phyloP scores from a whole-genome alignment of 1,140 invertebrate species.

The Drosophila orosa region DNA sequence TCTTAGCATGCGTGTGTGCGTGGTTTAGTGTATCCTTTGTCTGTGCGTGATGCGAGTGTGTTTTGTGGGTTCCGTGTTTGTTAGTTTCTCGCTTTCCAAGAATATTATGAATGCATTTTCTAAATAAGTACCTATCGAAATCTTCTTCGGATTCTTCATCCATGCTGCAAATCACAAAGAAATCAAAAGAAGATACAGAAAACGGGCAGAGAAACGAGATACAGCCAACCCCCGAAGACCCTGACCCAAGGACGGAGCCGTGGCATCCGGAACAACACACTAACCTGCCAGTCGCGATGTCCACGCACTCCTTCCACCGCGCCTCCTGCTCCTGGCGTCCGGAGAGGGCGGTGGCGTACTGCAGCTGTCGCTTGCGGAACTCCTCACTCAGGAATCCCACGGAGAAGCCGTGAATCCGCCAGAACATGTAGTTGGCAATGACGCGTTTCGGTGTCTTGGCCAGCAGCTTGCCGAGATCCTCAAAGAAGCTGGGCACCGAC shows the following conservation, averaged over 20 bases:
- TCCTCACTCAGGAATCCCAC: slow-evolving; percentile 91
- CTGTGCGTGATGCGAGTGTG: slow-evolving; percentile 14
- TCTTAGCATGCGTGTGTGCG: slow-evolving; percentile 15
- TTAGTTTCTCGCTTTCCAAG: slow-evolving; percentile 9
- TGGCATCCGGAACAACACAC: slow-evolving; percentile 24
- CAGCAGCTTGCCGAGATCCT: slow-evolving; percentile 87
- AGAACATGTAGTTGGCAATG: slow-evolving; percentile 92
- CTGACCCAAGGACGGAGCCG: slow-evolving; percentile 6
- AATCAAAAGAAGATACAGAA: slow-evolving; percentile 63
- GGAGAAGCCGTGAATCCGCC: slow-evolving; percentile 90
- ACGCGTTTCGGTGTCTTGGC: slow-evolving; percentile 85
- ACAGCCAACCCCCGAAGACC: slow-evolving; percentile 23
- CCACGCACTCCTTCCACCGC: slow-evolving; percentile 94
- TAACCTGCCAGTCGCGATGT: slow-evolving; percentile 89
- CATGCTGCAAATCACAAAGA: slow-evolving; percentile 79
- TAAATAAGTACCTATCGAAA: slow-evolving; percentile 63
- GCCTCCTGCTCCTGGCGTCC: slow-evolving; percentile 91
- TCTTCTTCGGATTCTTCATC: slow-evolving; percentile 63
- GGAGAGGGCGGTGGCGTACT: slow-evolving; percentile 90
- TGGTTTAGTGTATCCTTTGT: background rate
- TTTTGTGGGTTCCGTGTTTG: slow-evolving; percentile 13
- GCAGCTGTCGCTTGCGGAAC: slow-evolving; percentile 89
- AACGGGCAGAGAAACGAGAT: slow-evolving; percentile 35
- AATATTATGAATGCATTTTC: slow-evolving; percentile 25
- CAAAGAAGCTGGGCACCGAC: slow-evolving; percentile 91